Evolutionary conservation across 2,113 vertebrate species (phyloP), one percentile per base, ranked within the genome.

Genomic region (Piaya cayana): DNA sequence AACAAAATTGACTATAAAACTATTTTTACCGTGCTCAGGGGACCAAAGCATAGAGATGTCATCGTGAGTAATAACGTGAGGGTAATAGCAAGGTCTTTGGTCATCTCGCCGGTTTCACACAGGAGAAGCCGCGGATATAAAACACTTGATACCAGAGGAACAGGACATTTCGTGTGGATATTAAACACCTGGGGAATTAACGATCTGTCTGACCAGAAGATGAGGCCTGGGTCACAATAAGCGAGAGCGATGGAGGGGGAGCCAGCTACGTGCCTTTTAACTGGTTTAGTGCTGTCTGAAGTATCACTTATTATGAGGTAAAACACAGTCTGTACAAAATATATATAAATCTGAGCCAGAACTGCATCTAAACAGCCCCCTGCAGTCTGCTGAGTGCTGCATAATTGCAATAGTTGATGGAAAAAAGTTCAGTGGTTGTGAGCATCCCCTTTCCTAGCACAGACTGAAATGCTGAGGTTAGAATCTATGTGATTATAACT

Each of bases 1-100:
- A 97, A 88, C 89, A 96, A 97, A 96, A 97, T 86, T 86, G 95
- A 92, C 90, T 90, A 86, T 97, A 97, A 97, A 96, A 84, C 90
- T 95, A 42, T 60, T 96, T 96, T 90, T 95, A 94, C 80, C 71
- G 53, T 88, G 83, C 95, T 95, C 88, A 72, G 79, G 95, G 90
- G 96, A 96, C 60, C 37, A 59, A 93, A 80, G 62, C 81, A 91
- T 92, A 96, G 91, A 92, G 88, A 91, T 97, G 95, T 96, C 92
- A 93, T 90, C 62, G 59, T 95, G 95, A 95, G 74, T 95, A 96
- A 96, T 97, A 93, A 96, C 75, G 6, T 70, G 77, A 58, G 83
- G 92, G 90, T 96, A 96, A 94, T 93, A 95, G 91, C 96, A 96
- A 96, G 96, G 96, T 95, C 95, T 94, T 95, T 72, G 93, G 95